Evolutionary conservation across 2,797 vertebrate genomes (phyloP), one percentile per base, ranked within the genome.

Genomic region (Argyrosomus regius): DNA sequence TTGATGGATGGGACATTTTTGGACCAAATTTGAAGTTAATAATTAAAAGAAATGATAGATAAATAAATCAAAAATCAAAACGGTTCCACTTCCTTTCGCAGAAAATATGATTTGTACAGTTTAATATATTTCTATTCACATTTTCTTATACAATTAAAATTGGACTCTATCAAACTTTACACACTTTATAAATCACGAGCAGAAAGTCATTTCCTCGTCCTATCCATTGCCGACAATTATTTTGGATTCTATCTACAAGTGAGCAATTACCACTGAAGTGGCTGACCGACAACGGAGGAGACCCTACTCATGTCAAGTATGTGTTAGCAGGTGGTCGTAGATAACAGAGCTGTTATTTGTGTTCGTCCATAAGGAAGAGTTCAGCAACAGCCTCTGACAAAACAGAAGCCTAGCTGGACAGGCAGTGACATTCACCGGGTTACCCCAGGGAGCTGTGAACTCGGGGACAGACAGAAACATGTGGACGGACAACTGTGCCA

Each of bases 401-500:
- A 83, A 73, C 72, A 86, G 74, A 81, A 58, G 67, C 59, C 65
- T 60, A 22, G 59, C 45, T 80, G 56, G 75, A 81, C 69, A 72
- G 59, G 62, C 84, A 85, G 83, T 71, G 72, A 84, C 70, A 88
- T 80, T 81, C 83, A 83, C 81, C 14, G 60, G 53, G 85, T 88
- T 67, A 87, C 72, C 67, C 83, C 41, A 2, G 57, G 50, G 78
- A 79, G 74, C 72, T 83, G 63, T 70, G 75, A 88, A 71, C 82
- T 83, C 72, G 77, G 69, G 70, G 84, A 85, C 45, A 28, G 80
- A 81, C 76, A 85, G 67, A 83, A 78, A 88, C 81, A 85, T 78
- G 84, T 79, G 84, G 82, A 84, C 68, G 64, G 88, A 87, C 82
- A 89, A 89, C 75, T 89, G 86, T 78, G 65, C 14, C 5, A 48